These are phyloP conservation scores for Girardinus metallicus DNA, from an alignment of 2,797 vertebrate genomes.

Conservation along the genomic window DNA sequence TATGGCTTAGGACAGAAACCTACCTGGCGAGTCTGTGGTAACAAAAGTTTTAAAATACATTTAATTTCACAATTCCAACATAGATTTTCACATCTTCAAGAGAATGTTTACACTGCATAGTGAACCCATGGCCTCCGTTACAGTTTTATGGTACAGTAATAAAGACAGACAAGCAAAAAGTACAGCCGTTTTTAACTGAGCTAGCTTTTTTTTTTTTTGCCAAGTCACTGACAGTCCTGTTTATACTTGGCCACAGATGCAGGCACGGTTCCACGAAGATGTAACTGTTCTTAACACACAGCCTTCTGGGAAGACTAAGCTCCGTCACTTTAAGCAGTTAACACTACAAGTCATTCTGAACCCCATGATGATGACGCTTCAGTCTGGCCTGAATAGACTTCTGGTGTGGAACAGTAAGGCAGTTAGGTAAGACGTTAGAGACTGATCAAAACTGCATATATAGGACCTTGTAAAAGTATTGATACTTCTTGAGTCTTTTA, in stretches of 20 bases:
- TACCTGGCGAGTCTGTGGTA: not conserved
- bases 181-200: not conserved
- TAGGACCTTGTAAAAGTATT: not conserved
- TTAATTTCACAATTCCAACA: constrained; percentile 11
- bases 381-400: not conserved
- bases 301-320: not conserved
- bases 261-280: not conserved
- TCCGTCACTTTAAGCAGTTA: not conserved
- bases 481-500: not conserved
- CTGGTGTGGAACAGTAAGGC: not conserved
- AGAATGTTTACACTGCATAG: constrained; percentile 26
- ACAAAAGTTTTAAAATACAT: not conserved
- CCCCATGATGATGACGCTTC: not conserved
- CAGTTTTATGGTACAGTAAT: constrained; percentile 25
- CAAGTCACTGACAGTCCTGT: not conserved
- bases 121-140: not conserved
- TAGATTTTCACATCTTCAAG: not conserved
- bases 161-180: constrained; percentile 8
- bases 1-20: constrained; percentile 7
- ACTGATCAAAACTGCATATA: not conserved
- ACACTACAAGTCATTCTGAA: not conserved
- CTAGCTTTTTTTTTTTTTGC: not conserved
- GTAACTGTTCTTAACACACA: not conserved
- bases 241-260: not conserved
- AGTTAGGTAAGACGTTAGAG: not conserved